Evolutionary conservation across 1,140 invertebrate species (phyloP).

Genomic region (Mercenaria mercenaria): DNA sequence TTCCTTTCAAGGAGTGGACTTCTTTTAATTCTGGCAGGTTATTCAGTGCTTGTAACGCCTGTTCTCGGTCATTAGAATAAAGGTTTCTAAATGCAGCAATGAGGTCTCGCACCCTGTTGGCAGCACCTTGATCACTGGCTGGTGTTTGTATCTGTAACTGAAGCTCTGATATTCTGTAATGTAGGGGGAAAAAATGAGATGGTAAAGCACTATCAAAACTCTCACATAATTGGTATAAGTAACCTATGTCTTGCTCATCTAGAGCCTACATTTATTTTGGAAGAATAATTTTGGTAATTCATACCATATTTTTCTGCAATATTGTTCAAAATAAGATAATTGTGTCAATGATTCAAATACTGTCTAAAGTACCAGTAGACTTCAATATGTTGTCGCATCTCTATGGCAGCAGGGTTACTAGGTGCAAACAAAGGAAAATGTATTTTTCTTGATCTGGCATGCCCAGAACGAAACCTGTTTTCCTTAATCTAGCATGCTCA

Average conservation of each 20-base stretch:
- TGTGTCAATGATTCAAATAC: too few species aligned
- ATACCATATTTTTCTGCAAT: too few species aligned
- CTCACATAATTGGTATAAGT: too few species aligned
- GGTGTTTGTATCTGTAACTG: constrained; percentile 20
- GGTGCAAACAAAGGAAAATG: constrained; percentile 41
- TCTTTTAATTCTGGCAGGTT: constrained; percentile 91
- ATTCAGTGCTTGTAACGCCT: constrained; percentile 94
- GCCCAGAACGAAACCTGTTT: too few species aligned
- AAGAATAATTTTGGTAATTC: too few species aligned
- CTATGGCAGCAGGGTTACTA: constrained; percentile 79
- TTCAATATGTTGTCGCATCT: constrained; percentile 87
- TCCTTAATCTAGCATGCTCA: too few species aligned
- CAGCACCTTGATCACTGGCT: not conserved
- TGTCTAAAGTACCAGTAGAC: constrained; percentile 88
- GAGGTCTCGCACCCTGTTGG: constrained; percentile 84
- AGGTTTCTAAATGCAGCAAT: constrained; percentile 93
- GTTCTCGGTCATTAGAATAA: constrained; percentile 92
- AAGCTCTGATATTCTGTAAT: constrained; percentile 83
- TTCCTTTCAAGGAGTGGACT: constrained; percentile 95
- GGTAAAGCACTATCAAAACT: too few species aligned
- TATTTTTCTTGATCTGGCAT: too few species aligned
- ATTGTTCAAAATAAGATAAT: too few species aligned
- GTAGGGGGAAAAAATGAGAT: too few species aligned
- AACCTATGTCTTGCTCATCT: too few species aligned
- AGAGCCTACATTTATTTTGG: too few species aligned